These are phyloP conservation scores for Trichogramma dendrolimi DNA, from an alignment of 2,888 invertebrate species.

Conservation along the genomic window DNA sequence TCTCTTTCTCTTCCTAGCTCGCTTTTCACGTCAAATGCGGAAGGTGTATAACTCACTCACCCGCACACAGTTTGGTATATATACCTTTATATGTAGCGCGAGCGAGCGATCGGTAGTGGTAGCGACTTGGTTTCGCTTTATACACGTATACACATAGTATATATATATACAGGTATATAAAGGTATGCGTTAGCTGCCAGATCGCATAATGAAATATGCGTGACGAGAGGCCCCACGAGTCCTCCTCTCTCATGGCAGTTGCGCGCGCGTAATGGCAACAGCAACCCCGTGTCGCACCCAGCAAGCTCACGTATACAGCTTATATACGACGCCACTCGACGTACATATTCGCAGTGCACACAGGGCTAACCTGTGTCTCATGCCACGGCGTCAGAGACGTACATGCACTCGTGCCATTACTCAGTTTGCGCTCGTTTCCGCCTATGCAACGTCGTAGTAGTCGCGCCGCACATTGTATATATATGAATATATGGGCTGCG, in stretches of 20 bases:
- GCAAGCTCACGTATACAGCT: background rate
- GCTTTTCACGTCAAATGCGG: slow-evolving; percentile 8
- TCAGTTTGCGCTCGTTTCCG: slow-evolving; percentile 38
- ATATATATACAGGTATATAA: slow-evolving; percentile 16
- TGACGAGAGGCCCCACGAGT: slow-evolving; percentile 48
- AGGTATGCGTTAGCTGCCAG: slow-evolving; percentile 38
- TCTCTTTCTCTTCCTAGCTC: slow-evolving; percentile 8
- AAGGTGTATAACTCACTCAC: slow-evolving; percentile 17
- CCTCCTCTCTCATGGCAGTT: slow-evolving; percentile 28
- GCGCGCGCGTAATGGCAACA: background rate
- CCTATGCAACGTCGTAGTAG: slow-evolving; percentile 6
- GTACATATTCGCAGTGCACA: background rate
- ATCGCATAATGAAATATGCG: slow-evolving; percentile 50
- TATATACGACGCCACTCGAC: background rate
- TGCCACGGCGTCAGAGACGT: background rate
- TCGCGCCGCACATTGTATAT: slow-evolving; percentile 29
- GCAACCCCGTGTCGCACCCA: background rate
- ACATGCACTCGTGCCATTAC: slow-evolving; percentile 33
- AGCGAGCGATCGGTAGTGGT: background rate
- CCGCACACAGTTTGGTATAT: slow-evolving; percentile 16
- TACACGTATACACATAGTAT: no score
- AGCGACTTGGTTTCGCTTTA: background rate
- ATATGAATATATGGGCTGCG: background rate
- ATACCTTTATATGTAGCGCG: slow-evolving; percentile 22
- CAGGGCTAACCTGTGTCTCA: no score